Conservation (phyloP, 2,113 vertebrate species). For the Myiagra hebetior region DNA sequence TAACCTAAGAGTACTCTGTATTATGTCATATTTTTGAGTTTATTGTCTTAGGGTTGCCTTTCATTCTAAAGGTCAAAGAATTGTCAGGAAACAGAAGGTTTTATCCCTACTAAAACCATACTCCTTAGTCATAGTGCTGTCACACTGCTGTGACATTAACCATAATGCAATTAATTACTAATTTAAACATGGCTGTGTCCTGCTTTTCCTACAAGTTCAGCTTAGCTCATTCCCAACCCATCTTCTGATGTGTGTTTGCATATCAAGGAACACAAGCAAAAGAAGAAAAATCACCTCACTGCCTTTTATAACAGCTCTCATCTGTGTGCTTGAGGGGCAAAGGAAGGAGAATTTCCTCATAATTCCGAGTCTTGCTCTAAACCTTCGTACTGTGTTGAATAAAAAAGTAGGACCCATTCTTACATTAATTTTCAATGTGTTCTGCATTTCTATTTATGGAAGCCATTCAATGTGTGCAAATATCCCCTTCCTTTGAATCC, state of each 20-base stretch:
- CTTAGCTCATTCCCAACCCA: neutral
- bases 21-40: neutral
- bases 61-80: neutral
- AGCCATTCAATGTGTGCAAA: constrained; percentile 4
- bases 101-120: neutral
- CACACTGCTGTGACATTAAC: neutral
- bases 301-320: neutral
- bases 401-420: neutral
- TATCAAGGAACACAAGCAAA: neutral
- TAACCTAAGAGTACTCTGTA: neutral
- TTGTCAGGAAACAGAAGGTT: neutral
- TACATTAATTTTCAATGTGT: neutral
- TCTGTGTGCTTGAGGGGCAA: neutral
- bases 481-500: neutral
- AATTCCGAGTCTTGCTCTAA: neutral
- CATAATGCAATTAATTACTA: neutral
- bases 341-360: neutral
- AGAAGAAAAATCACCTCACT: neutral
- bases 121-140: neutral
- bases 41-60: neutral
- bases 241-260: neutral
- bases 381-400: neutral
- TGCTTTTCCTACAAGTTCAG: neutral
- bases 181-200: neutral
- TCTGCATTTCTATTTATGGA: constrained; percentile 34